Percentiles rank a stretch among this genome's conserved stretches.
Evolutionary conservation across 2,797 vertebrate genomes (phyloP).

Genomic region (Gymnothorax reevesii): DNA sequence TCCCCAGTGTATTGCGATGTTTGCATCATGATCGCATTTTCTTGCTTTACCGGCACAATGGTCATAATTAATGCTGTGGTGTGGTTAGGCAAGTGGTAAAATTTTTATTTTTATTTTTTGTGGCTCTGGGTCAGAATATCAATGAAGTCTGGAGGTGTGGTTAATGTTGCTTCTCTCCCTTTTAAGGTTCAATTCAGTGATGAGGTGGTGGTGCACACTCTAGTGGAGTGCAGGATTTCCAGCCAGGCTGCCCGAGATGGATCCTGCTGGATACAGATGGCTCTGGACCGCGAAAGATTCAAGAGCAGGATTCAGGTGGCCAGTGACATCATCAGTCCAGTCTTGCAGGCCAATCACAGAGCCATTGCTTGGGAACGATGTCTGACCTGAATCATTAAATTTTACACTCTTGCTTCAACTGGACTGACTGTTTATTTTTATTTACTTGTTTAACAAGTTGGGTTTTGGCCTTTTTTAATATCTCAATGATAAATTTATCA

Average conservation of each 20-base stretch:
- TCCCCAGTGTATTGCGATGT: too few species aligned
- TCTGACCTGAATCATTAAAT: not conserved
- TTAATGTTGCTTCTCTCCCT: not conserved
- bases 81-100: not conserved
- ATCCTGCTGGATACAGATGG: slow-evolving; percentile 48
- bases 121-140: too few species aligned
- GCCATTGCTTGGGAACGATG: slow-evolving; percentile 35
- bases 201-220: slow-evolving; percentile 30
- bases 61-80: too few species aligned
- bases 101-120: too few species aligned
- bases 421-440: too few species aligned
- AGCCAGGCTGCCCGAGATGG: slow-evolving; percentile 41
- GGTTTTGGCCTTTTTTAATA: too few species aligned
- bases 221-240: slow-evolving; percentile 39
- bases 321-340: slow-evolving; percentile 32
- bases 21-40: too few species aligned
- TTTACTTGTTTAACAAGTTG: too few species aligned
- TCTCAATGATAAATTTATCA: too few species aligned
- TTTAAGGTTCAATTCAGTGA: slow-evolving; percentile 50
- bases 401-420: too few species aligned
- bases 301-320: slow-evolving; percentile 42
- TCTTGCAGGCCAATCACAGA: slow-evolving; percentile 47
- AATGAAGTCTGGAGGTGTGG: not conserved
- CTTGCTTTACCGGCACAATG: too few species aligned
- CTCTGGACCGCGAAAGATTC: slow-evolving; percentile 49